A percentile compares a stretch with the other conserved stretches of the same genome.
Conservation (phyloP, 1,140 invertebrate species). For the Aphaenogaster rudis region DNA sequence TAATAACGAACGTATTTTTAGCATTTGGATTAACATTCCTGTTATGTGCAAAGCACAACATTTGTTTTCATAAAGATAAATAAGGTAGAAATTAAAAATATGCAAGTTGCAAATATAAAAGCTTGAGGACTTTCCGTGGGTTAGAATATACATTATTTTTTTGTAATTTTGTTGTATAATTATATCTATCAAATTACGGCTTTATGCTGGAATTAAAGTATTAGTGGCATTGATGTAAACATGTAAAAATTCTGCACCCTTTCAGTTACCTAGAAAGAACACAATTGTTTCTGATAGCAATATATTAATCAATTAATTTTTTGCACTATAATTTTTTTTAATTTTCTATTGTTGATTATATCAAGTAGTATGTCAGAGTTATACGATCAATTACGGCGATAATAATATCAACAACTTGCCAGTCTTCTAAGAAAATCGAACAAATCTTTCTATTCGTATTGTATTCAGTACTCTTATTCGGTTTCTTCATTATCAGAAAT, state of each 20-base stretch:
- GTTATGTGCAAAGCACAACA: background rate
- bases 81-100: slow-evolving; percentile 13
- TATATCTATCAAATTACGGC: background rate
- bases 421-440: slow-evolving; percentile 17
- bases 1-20: background rate
- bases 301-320: background rate
- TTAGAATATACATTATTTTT: background rate
- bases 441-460: slow-evolving; percentile 1
- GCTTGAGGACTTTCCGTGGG: background rate
- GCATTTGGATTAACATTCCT: slow-evolving; percentile 40
- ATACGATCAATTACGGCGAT: background rate
- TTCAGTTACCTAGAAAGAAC: slow-evolving; percentile 4
- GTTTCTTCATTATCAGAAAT: slow-evolving; percentile 25
- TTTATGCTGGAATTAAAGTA: background rate
- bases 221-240: slow-evolving; percentile 12
- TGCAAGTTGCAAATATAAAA: background rate
- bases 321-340: background rate
- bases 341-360: slow-evolving; percentile 15
- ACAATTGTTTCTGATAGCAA: slow-evolving; percentile 10
- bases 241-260: background rate
- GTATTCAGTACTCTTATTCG: slow-evolving; percentile 43
- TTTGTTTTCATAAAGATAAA: background rate
- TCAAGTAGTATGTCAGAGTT: background rate
- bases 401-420: slow-evolving; percentile 16
- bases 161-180: slow-evolving; percentile 18